Base-by-base conservation (phyloP, 2,797 vertebrate species). In the Sebastes steindachneri region DNA sequence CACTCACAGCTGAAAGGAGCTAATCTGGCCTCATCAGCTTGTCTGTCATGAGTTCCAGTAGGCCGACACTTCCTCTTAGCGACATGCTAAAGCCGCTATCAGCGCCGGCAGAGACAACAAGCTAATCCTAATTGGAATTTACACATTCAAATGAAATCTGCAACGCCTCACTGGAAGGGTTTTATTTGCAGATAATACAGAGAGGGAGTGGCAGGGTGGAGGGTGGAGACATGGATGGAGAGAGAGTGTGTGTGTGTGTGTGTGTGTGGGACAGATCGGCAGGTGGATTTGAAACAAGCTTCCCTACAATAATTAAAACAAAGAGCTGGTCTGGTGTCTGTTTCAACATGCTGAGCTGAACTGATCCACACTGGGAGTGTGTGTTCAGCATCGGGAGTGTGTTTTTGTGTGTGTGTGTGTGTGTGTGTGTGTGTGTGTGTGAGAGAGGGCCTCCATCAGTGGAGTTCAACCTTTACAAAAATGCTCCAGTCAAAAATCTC, bases 111-210 rank as follows among this genome's bases (percentile, higher is more conserved):
- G 75, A 83, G 77, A 71, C 75, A 92, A 91, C 79, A 80, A 82
- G 73, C 59, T 89, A 86, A 88, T 90, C 89, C 83, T 85, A 88
- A 89, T 85, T 87, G 86, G 84, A 91, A 80, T 88, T 89, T 86
- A 82, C 60, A 76, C 71, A 82, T 86, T 86, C 45, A 80, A 87
- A 87, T 88, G 71, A 89, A 88, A 84, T 86, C 77, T 82, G 83
- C 79, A 82, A 89, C 69, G 84, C 75, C 73, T 85, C 77, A 35
- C 45, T 80, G 81, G 53, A 69, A 66, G 64, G 69, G 58, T 9
- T 77, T 86, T 80, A 82, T 90, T 77, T 75, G 67, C 59, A 68
- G 69, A 89, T 84, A 84, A 82, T 80, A 60, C 58, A 53, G 31
- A 8, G 45, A 57, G 76, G 67, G 59, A 55, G 73, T 21, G 75